These are phyloP conservation scores for Pipistrellus pipistrellus DNA, from an alignment of 2,797 vertebrate genomes.

Conservation along the genomic window DNA sequence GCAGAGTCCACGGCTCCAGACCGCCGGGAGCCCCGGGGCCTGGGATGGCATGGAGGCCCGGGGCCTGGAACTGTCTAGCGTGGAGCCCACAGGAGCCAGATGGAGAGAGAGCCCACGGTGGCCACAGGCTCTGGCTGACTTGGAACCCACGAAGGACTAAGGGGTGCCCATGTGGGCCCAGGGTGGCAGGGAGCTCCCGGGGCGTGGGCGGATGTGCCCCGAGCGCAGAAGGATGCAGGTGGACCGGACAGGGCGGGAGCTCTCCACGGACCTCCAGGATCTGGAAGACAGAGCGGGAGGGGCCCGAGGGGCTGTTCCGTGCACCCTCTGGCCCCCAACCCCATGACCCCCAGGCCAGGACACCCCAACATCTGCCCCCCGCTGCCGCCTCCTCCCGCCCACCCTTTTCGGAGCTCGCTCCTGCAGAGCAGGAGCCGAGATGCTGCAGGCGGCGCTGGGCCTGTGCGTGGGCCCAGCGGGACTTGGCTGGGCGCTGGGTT, in stretches of 20 bases:
- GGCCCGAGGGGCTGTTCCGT: neutral
- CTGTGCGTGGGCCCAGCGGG: slow-evolving; percentile 49
- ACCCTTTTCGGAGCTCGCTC: neutral
- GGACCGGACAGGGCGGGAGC: neutral
- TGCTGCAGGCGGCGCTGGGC: slow-evolving; percentile 4
- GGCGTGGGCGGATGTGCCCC: no score
- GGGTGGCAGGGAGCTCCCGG: neutral
- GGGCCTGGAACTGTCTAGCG: neutral
- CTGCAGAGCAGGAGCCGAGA: neutral
- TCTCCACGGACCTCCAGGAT: neutral
- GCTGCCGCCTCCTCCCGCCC: neutral
- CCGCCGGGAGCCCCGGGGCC: neutral
- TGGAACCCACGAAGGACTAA: neutral
- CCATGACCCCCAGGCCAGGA: neutral
- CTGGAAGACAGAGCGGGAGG: neutral
- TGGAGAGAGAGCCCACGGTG: neutral
- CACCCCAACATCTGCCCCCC: neutral
- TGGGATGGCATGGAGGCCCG: neutral
- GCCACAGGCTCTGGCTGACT: neutral
- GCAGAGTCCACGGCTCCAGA: neutral
- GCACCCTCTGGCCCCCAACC: neutral
- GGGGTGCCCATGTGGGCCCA: neutral
- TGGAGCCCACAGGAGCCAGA: neutral
- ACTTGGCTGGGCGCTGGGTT: slow-evolving; percentile 54
- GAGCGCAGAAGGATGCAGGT: neutral